Conservation (phyloP, 1,140 invertebrate species). For the Tachypleus tridentatus region DNA sequence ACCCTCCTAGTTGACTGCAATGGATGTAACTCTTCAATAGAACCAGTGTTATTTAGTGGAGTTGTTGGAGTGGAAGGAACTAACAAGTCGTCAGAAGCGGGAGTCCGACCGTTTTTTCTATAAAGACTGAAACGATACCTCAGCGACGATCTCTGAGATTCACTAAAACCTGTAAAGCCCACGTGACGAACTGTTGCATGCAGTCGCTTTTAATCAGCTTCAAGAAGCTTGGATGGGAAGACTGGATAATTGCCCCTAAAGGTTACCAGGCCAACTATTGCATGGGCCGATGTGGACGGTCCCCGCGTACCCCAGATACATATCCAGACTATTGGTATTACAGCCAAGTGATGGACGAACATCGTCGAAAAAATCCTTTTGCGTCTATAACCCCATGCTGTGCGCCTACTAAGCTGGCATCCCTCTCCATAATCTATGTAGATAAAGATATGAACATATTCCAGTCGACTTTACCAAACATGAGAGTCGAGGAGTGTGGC, state of each 20-base stretch:
- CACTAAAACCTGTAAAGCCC: too few relatives aligned
- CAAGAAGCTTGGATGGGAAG: constrained; percentile 87
- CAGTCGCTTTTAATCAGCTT: constrained; percentile 91
- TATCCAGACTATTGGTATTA: constrained; percentile 91
- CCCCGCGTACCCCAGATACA: constrained; percentile 67
- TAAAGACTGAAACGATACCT: too few relatives aligned
- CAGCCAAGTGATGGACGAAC: constrained; percentile 83
- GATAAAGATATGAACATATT: constrained; percentile 78
- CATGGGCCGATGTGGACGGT: constrained; percentile 67
- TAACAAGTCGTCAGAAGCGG: too few relatives aligned
- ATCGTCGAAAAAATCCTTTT: constrained; percentile 52
- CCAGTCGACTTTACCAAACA: constrained; percentile 84
- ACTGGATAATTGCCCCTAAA: constrained; percentile 88
- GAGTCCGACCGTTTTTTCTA: too few relatives aligned
- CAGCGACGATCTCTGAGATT: too few relatives aligned
- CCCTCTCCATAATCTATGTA: constrained; percentile 79
- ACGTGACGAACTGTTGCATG: constrained; percentile 52
- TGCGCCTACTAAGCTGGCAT: constrained; percentile 71
- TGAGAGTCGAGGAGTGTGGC: constrained; percentile 89
- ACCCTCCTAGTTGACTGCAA: too few relatives aligned
- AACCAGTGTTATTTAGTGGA: too few relatives aligned
- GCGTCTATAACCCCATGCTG: constrained; percentile 72
- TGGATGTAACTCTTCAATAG: too few relatives aligned
- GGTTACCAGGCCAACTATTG: constrained; percentile 89
- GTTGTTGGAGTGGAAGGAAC: too few relatives aligned